Base-by-base conservation (phyloP, 2,888 invertebrate genomes). In the Deroplatys truncata region DNA sequence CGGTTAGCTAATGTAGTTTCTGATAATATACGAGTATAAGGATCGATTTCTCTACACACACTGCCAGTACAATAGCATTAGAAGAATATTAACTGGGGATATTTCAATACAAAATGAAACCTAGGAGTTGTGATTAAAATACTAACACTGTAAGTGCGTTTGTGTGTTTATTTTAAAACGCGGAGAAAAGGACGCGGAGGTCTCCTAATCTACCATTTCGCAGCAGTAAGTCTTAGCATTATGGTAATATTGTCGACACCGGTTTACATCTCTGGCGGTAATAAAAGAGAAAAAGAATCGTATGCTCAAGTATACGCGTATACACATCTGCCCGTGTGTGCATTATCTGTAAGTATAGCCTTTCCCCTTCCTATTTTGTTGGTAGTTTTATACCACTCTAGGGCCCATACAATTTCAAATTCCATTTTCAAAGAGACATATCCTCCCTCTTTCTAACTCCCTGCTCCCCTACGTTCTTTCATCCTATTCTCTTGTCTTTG, bases 381-480 rank as follows among this genome's bases (percentile, higher is more conserved):
- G 93, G 93, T 94, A 93, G 93, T 93, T 94, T 94, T 93, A 93
- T 93, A 93, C 93, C 93, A 93, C 94, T 93, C 93, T 93, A 91
- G 93, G 93, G 93, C 92, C 93, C 92, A 92, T 92, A 93, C 93
- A 94, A 93, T 93, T 94, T 93, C 93, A 93, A 93, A 93, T 94
- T 93, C 94, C 93, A 93, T 93, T 93, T 93, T 90, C 89, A 89
- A 89, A 90, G 91, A 90, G 90, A 91, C 90, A 91, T 91, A 90
- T 91, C 91, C 90, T 90, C 89, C 87, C 89, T 84, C 89, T 84
- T 88, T 84, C 89, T 85, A 85, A 84, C 83, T 35, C 31, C 31
- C 31, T 83, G 28, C 25, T 29, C 85, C 89, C 85, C 82, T 43
- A 28, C 43, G 56, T 10, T 82, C 85, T 86, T 83, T 84, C 25